Evolutionary conservation across 2,797 vertebrate species (phyloP).

Genomic region (Staurois parvus): DNA sequence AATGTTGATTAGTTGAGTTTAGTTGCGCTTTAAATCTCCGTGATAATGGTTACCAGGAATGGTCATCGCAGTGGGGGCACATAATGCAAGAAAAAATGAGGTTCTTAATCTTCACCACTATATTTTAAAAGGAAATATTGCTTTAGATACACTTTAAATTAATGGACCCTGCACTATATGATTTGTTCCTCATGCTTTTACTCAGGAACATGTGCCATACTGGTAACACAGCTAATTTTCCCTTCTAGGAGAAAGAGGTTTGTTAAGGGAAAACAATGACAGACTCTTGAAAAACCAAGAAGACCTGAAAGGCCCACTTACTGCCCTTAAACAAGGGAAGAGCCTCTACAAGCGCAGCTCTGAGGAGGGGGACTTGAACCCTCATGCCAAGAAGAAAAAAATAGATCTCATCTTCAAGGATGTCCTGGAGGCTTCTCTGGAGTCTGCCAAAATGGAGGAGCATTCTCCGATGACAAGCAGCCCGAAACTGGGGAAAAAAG

Average conservation of each 20-base stretch:
- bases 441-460: slow-evolving; percentile 77
- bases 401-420: slow-evolving; percentile 96
- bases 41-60: no score
- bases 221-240: slow-evolving; percentile 78
- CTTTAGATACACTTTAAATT: no score
- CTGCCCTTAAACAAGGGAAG: slow-evolving; percentile 79
- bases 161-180: slow-evolving; percentile 13
- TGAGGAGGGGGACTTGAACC: slow-evolving; percentile 83
- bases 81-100: no score
- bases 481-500: slow-evolving; percentile 75
- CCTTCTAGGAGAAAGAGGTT: slow-evolving; percentile 80
- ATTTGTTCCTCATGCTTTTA: slow-evolving; percentile 68
- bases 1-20: no score
- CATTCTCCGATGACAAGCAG: slow-evolving; percentile 76
- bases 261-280: slow-evolving; percentile 77
- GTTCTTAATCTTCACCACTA: no score
- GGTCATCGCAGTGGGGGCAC: no score
- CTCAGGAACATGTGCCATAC: slow-evolving; percentile 63
- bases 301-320: slow-evolving; percentile 75
- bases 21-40: no score
- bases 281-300: slow-evolving; percentile 76
- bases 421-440: slow-evolving; percentile 89
- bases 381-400: slow-evolving; percentile 92
- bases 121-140: no score
- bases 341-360: slow-evolving; percentile 77